Evolutionary conservation across 2,888 invertebrate genomes (phyloP), one percentile per base, ranked within the genome.

Genomic region (Chamaedrilus cognettii): DNA sequence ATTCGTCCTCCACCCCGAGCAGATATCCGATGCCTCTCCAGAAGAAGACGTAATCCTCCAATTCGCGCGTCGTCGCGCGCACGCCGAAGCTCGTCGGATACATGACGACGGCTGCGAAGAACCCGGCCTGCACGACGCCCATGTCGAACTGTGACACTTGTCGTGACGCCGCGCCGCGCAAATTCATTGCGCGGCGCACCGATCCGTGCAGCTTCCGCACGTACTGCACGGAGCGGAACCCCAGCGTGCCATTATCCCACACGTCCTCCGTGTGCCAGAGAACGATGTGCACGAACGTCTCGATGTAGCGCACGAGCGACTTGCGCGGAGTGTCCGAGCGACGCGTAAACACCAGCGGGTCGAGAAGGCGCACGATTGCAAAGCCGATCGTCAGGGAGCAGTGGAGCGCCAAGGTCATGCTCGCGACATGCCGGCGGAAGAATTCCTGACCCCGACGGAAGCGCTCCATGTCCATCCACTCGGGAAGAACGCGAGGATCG

Each of bases 41-140:
- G 78, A 92, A 87, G 81, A 95, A 93, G 4, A 91, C 85, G 70
- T 91, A 90, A 1, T 89, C 90, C 61, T 91, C 90, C 77, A 91
- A 86, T 70, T 92, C 90, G 55, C 87, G 88, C 0, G 86, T 82
- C 11, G 85, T 86, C 2, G 87, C 86, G 7, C 86, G 81, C 19
- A 94, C 85, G 0, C 92, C 91, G 58, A 93, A 86, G 64, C 86
- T 82, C 65, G 89, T 86, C 0, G 87, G 86, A 65, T 84, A 84
- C 65, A 91, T 78, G 0, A 92, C 80, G 0, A 88, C 86, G 73
- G 89, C 89, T 0, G 93, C 94, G 79, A 94, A 87, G 80, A 95
- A 95, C 2, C 93, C 94, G 79, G 92, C 92, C 83, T 92, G 93
- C 0, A 94, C 93, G 11, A 94, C 81, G 0, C 90, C 90, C 87